Evolutionary conservation across 2,888 invertebrate species (phyloP).

Genomic region (Spodoptera picta): DNA sequence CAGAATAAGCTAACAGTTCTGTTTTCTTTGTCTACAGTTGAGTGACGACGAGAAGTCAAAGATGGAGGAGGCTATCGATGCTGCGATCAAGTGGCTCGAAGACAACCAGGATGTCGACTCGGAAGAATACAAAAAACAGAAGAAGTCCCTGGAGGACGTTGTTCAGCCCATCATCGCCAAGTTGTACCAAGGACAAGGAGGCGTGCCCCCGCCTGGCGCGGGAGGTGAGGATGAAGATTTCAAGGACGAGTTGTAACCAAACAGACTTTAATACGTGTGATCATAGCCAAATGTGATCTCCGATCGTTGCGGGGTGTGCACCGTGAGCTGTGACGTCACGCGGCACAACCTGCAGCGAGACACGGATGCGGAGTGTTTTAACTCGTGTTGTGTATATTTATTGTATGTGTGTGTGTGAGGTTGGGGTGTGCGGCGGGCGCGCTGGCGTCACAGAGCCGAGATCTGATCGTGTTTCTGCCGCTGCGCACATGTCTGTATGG

Average conservation of each 20-base stretch:
- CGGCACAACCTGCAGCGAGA: slow-evolving; percentile 62
- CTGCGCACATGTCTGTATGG: slow-evolving; percentile 62
- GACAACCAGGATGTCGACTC: slow-evolving; percentile 97
- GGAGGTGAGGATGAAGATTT: slow-evolving; percentile 92
- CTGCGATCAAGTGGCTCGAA: slow-evolving; percentile 99
- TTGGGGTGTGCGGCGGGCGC: slow-evolving; percentile 69
- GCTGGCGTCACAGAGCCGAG: slow-evolving; percentile 60
- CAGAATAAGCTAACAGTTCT: slow-evolving; percentile 3
- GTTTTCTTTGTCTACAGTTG: slow-evolving; percentile 69
- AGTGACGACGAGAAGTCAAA: slow-evolving; percentile 97
- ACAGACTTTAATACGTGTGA: slow-evolving; percentile 77
- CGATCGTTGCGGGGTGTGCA: slow-evolving; percentile 66
- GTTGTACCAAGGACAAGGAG: slow-evolving; percentile 96
- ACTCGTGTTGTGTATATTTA: slow-evolving; percentile 86
- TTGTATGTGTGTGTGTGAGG: slow-evolving; percentile 64
- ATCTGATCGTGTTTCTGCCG: slow-evolving; percentile 70
- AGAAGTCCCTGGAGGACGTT: slow-evolving; percentile 97
- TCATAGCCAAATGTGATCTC: slow-evolving; percentile 83
- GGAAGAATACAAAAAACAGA: slow-evolving; percentile 97
- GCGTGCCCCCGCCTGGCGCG: slow-evolving; percentile 93
- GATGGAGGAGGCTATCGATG: slow-evolving; percentile 98
- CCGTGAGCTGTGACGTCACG: slow-evolving; percentile 43
- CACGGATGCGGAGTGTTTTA: slow-evolving; percentile 75
- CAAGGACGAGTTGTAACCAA: slow-evolving; percentile 94
- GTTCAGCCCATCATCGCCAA: slow-evolving; percentile 99